Percentiles rank a stretch among this genome's conserved stretches.
Conservation (phyloP, 2,113 vertebrate genomes). For the Salvator merianae region DNA sequence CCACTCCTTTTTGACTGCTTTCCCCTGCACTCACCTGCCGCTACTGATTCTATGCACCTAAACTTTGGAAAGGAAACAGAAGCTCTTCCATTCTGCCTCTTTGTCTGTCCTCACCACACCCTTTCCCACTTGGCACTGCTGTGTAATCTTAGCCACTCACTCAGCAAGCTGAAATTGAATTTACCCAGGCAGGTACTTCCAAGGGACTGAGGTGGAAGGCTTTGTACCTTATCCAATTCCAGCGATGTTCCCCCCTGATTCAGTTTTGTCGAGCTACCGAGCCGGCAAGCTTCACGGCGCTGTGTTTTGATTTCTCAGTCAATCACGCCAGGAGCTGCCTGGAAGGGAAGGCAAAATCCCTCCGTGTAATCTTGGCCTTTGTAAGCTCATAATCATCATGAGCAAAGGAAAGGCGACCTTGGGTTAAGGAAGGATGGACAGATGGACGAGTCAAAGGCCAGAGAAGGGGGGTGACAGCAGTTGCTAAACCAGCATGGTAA, state of each 20-base stretch:
- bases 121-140: no score
- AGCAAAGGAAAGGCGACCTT: not conserved
- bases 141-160: not conserved
- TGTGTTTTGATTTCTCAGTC: not conserved
- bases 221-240: not conserved
- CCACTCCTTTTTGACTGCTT: no score
- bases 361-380: not conserved
- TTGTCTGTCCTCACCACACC: not conserved
- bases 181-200: no score
- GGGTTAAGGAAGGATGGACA: not conserved
- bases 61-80: not conserved
- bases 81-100: no score
- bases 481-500: not conserved
- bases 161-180: not conserved
- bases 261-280: not conserved
- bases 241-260: no score
- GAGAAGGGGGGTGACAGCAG: no score
- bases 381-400: constrained; percentile 27
- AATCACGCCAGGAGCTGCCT: not conserved
- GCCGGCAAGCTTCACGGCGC: not conserved
- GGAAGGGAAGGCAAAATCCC: constrained; percentile 1
- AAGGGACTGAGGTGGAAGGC: not conserved
- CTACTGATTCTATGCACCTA: no score
- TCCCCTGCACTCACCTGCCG: no score
- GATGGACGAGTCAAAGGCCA: not conserved